Conservation (phyloP, 2,113 vertebrate genomes). For the Donacobius atricapilla region DNA sequence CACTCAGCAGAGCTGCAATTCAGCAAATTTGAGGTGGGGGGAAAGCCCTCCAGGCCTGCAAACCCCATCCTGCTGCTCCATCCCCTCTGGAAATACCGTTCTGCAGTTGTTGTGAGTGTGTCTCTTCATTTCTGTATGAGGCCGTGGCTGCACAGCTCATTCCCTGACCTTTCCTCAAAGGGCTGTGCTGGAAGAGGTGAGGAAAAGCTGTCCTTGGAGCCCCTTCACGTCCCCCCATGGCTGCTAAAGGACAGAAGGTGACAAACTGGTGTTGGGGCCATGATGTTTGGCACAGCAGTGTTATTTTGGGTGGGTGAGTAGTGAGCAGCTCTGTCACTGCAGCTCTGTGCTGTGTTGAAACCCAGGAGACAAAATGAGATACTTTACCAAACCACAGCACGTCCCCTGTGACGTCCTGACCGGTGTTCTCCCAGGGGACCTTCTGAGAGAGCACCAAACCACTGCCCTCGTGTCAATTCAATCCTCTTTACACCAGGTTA, state of each 20-base stretch:
- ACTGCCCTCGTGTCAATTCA: not conserved
- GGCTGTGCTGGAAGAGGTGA: not conserved
- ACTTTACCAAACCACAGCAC: not conserved
- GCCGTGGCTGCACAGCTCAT: not conserved
- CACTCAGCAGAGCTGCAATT: not conserved
- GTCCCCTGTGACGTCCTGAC: not conserved
- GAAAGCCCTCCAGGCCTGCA: not conserved
- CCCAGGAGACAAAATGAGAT: not conserved
- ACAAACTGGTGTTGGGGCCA: not conserved
- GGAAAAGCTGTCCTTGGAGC: not conserved
- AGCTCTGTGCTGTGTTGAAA: not conserved
- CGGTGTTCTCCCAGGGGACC: not conserved
- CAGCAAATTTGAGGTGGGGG: not conserved
- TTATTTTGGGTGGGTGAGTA: not conserved
- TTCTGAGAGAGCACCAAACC: not conserved
- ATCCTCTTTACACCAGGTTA: not conserved
- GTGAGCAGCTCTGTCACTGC: not conserved
- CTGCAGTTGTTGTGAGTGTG: not conserved
- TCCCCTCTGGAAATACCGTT: not conserved
- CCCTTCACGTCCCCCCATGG: accelerated
- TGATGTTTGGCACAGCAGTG: not conserved
- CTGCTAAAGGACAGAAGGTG: not conserved
- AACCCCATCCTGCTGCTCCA: not conserved
- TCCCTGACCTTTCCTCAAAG: not conserved
- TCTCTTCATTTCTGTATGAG: not conserved